These are phyloP conservation scores for Metalampra italica DNA, from an alignment of 2,888 invertebrate genomes.

Conservation along the genomic window DNA sequence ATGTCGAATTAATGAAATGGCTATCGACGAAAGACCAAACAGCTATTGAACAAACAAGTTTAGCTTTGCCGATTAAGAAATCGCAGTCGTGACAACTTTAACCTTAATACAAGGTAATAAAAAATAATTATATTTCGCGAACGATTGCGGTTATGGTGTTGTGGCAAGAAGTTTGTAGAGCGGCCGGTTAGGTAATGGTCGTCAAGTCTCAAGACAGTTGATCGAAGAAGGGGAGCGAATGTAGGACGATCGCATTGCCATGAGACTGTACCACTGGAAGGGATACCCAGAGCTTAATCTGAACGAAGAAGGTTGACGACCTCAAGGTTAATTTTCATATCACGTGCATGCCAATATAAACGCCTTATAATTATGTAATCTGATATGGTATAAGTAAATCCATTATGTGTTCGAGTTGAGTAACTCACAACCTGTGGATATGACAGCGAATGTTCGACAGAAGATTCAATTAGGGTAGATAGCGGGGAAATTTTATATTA, in stretches of 20 bases:
- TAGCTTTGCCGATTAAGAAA: neutral
- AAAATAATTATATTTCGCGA: conserved; percentile 19
- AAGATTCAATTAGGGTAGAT: neutral
- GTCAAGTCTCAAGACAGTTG: conserved; percentile 58
- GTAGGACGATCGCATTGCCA: conserved; percentile 56
- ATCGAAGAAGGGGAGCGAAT: conserved; percentile 69
- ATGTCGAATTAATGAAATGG: conserved; percentile 72
- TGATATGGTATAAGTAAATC: neutral
- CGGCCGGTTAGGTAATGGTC: conserved; percentile 70
- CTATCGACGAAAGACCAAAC: conserved; percentile 63
- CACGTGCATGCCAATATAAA: neutral
- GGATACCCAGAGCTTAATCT: conserved; percentile 26
- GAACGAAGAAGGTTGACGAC: conserved; percentile 10
- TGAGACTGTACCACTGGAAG: conserved; percentile 45
- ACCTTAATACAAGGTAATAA: conserved; percentile 37
- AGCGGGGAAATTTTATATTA: neutral
- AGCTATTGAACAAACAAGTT: conserved; percentile 26
- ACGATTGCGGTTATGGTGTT: conserved; percentile 23
- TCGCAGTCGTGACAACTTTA: conserved; percentile 28
- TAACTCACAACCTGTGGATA: neutral
- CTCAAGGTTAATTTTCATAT: conserved; percentile 7
- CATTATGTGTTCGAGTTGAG: neutral
- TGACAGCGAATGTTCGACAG: neutral
- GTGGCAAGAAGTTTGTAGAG: conserved; percentile 53
- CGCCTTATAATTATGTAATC: neutral